Conservation (phyloP, 2,113 vertebrate species). For the Prunella himalayana region DNA sequence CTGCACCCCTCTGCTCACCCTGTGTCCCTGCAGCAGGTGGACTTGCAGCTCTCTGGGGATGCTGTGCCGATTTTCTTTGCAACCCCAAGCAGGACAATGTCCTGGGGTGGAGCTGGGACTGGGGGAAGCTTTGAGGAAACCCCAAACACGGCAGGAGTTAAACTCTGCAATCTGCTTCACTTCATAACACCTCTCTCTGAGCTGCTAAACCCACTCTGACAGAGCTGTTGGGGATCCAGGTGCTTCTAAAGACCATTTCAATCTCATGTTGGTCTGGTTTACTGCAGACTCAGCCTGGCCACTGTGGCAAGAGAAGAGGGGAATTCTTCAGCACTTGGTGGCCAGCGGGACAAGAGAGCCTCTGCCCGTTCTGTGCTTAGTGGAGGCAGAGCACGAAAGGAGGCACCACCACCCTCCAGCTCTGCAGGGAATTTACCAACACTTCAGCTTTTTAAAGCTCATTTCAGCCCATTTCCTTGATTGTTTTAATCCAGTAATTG, state of each 20-base stretch:
- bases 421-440: not conserved
- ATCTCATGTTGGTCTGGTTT: not conserved
- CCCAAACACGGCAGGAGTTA: not conserved
- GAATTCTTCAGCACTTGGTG: not conserved
- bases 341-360: not conserved
- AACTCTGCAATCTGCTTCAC: fast-evolving
- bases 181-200: fast-evolving
- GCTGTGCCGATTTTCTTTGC: fast-evolving
- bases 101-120: not conserved
- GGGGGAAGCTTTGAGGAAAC: not conserved
- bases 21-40: not conserved
- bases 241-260: not conserved
- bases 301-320: not conserved
- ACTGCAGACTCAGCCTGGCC: not conserved
- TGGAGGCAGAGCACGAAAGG: not conserved
- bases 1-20: not conserved
- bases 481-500: slow-evolving; percentile 14
- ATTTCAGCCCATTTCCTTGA: not conserved
- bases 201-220: not conserved
- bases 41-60: not conserved
- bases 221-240: not conserved
- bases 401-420: not conserved
- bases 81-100: not conserved
- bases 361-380: not conserved
- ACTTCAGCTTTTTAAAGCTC: not conserved